Evolutionary conservation across 64 coral and sea anemone genomes (phyloP), one percentile per base, ranked within the genome.

Genomic region (Pocillopora verrucosa): DNA sequence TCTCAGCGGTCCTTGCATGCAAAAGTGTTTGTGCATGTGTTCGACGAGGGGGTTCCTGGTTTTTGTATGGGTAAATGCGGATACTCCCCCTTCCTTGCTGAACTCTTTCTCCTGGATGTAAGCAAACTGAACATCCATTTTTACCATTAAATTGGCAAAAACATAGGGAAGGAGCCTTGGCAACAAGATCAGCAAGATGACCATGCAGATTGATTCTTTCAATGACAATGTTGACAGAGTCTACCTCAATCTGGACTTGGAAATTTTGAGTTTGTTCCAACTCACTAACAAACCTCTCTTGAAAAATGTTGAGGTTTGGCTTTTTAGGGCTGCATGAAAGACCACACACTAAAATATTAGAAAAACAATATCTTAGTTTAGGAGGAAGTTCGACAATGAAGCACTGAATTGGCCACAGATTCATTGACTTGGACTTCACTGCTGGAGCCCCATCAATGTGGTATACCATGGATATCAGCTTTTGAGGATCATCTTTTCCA

Each of bases 321-420:
- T 78, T 78, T 78, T 78, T 78, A 58, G 76, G 76, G 16, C 14
- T n/a, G 11, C 76, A 59, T 9, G 76, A 78, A 78, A 78, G 14
- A 37, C 76, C 76, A 78, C 13, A n/a, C n/a, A n/a, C n/a, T 51
- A 78, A 78, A 17, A 0, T 60, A 60, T 60, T 60, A 14, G 59
- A 60, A 78, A 51, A 51, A 78, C 41, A 78, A 51, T 78, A 51
- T n/a, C n/a, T n/a, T n/a, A n/a, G 76, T 78, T 78, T n/a, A 14
- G 45, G 41, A 58, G 76, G 76, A 22, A 78, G 76, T n/a, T 78
- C 14, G 2, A 78, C 76, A 19, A 78, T 16, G 58, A 78, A 78
- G 41, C 76, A 78, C 76, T 78, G 41, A 17, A 78, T 78, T 22
- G 76, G 76, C 51, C 76, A 78, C 38, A 78, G 76, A 78, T 78